Conservation (phyloP, 2,113 vertebrate species). For the Sander vitreus region DNA sequence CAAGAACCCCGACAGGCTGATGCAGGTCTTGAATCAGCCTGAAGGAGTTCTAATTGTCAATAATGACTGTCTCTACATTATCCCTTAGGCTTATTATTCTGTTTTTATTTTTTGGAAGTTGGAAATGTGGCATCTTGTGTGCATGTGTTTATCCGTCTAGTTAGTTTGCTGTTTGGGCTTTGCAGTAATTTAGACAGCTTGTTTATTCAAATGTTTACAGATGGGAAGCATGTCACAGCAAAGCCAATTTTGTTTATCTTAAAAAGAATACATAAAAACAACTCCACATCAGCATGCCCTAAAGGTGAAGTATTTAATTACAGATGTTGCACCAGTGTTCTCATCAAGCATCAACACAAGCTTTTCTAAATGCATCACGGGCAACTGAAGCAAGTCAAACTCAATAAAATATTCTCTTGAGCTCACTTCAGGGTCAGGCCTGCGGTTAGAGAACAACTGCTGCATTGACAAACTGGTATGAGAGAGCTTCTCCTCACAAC, state of each 20-base stretch:
- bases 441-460: slow-evolving; percentile 35
- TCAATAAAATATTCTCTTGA: slow-evolving; percentile 9
- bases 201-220: not conserved
- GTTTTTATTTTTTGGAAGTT: not conserved
- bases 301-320: not conserved
- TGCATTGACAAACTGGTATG: slow-evolving; percentile 40
- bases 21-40: no score
- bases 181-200: not conserved
- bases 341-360: slow-evolving; percentile 2
- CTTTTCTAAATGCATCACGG: slow-evolving; percentile 25
- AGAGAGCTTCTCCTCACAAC: slow-evolving; percentile 10
- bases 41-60: no score
- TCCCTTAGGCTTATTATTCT: not conserved
- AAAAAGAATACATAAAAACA: not conserved
- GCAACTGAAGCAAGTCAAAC: slow-evolving; percentile 16
- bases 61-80: no score
- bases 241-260: not conserved
- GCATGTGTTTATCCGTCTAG: not conserved
- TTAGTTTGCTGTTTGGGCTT: not conserved
- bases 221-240: not conserved
- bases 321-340: not conserved
- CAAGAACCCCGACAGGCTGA: no score
- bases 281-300: not conserved
- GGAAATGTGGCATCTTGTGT: not conserved
- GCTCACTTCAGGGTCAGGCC: slow-evolving; percentile 36